phyloP scores from a whole-genome alignment of 2,797 vertebrate species.

The Betta splendens region DNA sequence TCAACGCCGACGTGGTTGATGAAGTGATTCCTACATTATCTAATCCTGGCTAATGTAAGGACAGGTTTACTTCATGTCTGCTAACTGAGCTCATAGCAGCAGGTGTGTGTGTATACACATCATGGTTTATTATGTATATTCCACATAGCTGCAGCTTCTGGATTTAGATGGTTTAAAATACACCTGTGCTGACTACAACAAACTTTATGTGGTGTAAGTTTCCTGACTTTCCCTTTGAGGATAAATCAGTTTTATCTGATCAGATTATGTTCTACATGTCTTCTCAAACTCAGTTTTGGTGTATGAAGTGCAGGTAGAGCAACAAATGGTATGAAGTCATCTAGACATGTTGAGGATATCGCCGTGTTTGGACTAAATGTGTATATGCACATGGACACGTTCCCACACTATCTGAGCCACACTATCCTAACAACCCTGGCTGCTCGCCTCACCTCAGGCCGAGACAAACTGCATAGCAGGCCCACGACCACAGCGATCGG shows the following conservation, averaged over 20 bases:
- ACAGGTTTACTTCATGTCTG: conserved; percentile 32
- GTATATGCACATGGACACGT: too few relatives aligned
- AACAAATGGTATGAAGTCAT: too few relatives aligned
- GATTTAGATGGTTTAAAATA: too few relatives aligned
- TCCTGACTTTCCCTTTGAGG: too few relatives aligned
- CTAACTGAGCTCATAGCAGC: too few relatives aligned
- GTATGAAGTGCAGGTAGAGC: too few relatives aligned
- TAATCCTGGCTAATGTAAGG: conserved; percentile 15
- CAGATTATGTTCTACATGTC: too few relatives aligned
- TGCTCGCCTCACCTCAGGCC: conserved; percentile 11
- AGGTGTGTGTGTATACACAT: neutral
- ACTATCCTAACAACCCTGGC: neutral
- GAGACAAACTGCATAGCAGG: conserved; percentile 20
- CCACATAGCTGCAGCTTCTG: neutral
- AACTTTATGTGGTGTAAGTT: too few relatives aligned
- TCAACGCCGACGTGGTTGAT: conserved; percentile 17
- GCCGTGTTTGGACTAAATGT: too few relatives aligned
- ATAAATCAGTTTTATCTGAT: too few relatives aligned
- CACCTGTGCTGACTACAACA: too few relatives aligned
- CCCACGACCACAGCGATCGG: conserved; percentile 22
- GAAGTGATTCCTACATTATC: conserved; percentile 21
- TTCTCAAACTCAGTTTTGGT: neutral
- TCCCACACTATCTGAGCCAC: conserved; percentile 25
- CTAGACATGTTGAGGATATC: too few relatives aligned
- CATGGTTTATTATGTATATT: neutral